phyloP scores from a whole-genome alignment of 2,797 vertebrate species.

The Melanotaenia maccullochi region DNA sequence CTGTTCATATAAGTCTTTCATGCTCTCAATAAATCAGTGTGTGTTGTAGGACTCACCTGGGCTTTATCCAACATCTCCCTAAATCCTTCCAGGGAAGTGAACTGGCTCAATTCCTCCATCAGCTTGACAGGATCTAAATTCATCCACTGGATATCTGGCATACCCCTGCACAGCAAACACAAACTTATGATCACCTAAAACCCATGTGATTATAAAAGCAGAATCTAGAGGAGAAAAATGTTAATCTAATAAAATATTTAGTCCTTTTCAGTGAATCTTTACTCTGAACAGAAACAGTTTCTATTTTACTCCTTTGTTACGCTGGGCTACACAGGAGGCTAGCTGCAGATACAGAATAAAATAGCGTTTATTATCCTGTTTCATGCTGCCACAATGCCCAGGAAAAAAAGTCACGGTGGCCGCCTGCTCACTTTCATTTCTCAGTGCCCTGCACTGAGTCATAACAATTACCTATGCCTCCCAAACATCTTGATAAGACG shows the following conservation, averaged over 20 bases:
- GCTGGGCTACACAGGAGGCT: constrained; percentile 48
- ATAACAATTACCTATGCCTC: constrained; percentile 88
- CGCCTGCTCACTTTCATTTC: constrained; percentile 80
- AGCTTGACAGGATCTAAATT: constrained; percentile 96
- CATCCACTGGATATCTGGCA: constrained; percentile 97
- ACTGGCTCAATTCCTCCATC: constrained; percentile 95
- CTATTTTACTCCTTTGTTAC: constrained; percentile 24
- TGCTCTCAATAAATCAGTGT: constrained; percentile 12
- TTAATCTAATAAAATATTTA: neutral
- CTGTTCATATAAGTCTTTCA: neutral
- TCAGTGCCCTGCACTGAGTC: constrained; percentile 87
- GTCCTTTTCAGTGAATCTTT: constrained; percentile 15
- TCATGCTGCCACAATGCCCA: constrained; percentile 88
- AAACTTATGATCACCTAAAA: constrained; percentile 21
- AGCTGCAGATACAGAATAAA: constrained; percentile 87
- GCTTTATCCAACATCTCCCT: constrained; percentile 97
- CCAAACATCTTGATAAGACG: constrained; percentile 92
- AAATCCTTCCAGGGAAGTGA: constrained; percentile 94
- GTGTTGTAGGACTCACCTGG: constrained; percentile 80
- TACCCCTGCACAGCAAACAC: constrained; percentile 84
- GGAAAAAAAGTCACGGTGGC: constrained; percentile 72
- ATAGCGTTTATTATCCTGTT: constrained; percentile 95
- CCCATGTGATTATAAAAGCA: constrained; percentile 10
- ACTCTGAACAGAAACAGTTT: constrained; percentile 18
- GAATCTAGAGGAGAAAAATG: constrained; percentile 13